These are phyloP conservation scores for Buphagus erythrorhynchus DNA, from an alignment of 2,797 vertebrate species.

Conservation along the genomic window DNA sequence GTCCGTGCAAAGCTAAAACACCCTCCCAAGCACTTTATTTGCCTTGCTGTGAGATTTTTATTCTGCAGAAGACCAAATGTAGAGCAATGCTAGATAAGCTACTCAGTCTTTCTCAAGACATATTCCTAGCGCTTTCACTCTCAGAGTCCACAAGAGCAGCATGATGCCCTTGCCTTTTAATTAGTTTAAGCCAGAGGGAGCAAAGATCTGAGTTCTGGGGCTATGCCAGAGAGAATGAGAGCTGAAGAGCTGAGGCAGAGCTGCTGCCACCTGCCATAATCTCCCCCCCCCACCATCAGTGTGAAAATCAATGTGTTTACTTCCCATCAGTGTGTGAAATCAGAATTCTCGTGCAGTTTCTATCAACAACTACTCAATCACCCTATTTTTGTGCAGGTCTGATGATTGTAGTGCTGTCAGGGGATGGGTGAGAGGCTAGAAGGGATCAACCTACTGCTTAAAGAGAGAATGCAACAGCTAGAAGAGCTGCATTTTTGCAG, in stretches of 20 bases:
- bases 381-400: not conserved
- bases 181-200: not conserved
- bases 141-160: not conserved
- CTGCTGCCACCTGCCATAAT: too few species aligned
- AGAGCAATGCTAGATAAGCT: not conserved
- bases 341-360: not conserved
- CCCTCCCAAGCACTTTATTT: not conserved
- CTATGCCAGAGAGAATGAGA: not conserved
- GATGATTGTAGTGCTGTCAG: not conserved
- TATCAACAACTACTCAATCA: not conserved
- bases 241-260: not conserved
- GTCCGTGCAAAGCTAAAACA: not conserved
- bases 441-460: not conserved
- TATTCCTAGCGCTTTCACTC: accelerated
- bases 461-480: not conserved
- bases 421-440: not conserved
- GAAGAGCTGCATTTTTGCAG: not conserved
- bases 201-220: not conserved
- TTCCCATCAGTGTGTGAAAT: not conserved
- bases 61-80: not conserved
- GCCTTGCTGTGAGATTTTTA: not conserved
- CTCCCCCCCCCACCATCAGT: not conserved
- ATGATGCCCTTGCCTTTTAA: not conserved
- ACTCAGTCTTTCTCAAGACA: not conserved
- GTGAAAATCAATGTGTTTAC: not conserved